Evolutionary conservation across 2,797 vertebrate genomes (phyloP), one percentile per base, ranked within the genome.

Genomic region (Corythornis leucogaster): DNA sequence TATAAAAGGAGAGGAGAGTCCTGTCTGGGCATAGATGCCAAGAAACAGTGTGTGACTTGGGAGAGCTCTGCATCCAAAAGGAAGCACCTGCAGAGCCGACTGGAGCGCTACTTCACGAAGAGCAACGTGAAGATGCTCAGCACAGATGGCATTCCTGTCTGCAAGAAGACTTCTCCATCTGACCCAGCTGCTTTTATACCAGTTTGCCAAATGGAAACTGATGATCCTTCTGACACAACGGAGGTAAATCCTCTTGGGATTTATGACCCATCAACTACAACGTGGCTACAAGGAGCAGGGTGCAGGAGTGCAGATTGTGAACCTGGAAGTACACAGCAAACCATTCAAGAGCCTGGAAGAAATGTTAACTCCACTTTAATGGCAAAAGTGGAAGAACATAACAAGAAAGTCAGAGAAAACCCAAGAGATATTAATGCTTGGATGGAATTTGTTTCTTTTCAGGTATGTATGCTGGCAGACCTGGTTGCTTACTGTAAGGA

Each of bases 401-500:
- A 99, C 97, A 97, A 97, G 95, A 98, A 95, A 64, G 97, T 99
- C 69, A 97, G 99, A 94, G 99, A 99, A 96, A 98, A 98, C 31
- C 99, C 99, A 6, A 87, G 92, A 38, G 98, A 99, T 80, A 96
- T 97, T 17, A 95, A 98, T 69, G 97, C 98, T 6, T 99, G 99
- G 99, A 98, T 99, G 95, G 96, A 99, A 11, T 99, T 99, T 81
- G 98, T 99, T 90, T 97, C 92, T 79, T 99, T 99, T 94, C 99
- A 99, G 98, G 99, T 99, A 94, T 24, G 75, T 71, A 1, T 66
- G 71, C 3, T 46, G n/a, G 18, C 4, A 15, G 63, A 68, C 8
- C 7, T 80, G 14, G 2, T 80, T 87, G 51, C 25, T 76, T 78
- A 12, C 54, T 43, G 1, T 58, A 46, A 76, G 7, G 58, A 74